These are phyloP conservation scores for Sebastes diaconus DNA, from an alignment of 2,797 vertebrate genomes.

Conservation along the genomic window DNA sequence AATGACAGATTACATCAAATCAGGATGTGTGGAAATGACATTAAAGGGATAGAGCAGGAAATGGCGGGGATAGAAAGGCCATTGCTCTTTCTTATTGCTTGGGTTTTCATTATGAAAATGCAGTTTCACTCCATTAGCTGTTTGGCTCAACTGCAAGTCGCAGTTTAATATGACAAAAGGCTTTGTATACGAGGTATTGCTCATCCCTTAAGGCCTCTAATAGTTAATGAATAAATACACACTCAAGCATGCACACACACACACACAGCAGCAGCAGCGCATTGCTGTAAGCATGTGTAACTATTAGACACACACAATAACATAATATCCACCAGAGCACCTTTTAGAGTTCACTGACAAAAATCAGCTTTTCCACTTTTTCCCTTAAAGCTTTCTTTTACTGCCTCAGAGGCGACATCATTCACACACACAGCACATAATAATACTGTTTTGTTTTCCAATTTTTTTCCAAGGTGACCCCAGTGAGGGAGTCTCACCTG, in stretches of 20 bases:
- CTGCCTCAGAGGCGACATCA: constrained; percentile 1
- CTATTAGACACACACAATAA: constrained; percentile 7
- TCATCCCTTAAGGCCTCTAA: constrained; percentile 75
- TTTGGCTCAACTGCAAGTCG: constrained; percentile 75
- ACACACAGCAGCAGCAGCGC: not conserved
- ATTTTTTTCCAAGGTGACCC: constrained; percentile 33
- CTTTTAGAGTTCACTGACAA: constrained; percentile 25
- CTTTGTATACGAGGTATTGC: constrained; percentile 67
- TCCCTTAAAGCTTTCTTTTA: not conserved
- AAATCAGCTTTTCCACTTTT: not conserved
- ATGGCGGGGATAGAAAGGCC: constrained; percentile 43
- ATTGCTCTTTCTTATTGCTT: constrained; percentile 80
- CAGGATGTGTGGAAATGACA: constrained; percentile 59
- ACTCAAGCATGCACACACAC: constrained; percentile 1
- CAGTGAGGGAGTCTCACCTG: constrained; percentile 85
- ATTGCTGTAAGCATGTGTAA: not conserved
- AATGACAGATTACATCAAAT: constrained; percentile 75
- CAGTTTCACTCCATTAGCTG: constrained; percentile 82
- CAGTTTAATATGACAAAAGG: constrained; percentile 80
- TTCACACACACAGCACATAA: not conserved
- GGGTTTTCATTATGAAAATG: constrained; percentile 83
- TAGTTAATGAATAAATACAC: constrained; percentile 67
- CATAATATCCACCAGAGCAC: constrained; percentile 20
- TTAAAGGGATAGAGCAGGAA: constrained; percentile 62
- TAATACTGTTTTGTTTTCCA: not conserved